Evolutionary conservation across 2,888 invertebrate genomes (phyloP), one percentile per base, ranked within the genome.

Genomic region (Caenorhabditis angaria): DNA sequence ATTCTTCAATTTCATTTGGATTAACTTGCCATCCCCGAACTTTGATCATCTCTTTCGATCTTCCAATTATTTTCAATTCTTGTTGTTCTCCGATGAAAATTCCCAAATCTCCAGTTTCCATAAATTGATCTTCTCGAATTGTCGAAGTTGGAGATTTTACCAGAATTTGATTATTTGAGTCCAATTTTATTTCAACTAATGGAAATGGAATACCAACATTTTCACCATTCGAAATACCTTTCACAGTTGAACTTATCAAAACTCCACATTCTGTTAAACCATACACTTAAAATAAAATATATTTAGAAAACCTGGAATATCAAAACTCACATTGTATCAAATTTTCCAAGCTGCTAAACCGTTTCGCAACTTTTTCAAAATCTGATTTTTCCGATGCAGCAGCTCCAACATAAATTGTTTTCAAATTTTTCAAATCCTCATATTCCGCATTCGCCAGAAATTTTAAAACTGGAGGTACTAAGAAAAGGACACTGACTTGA

Each of bases 241-340:
- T 54, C 12, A 65, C 56, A 24, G 80, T 80, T 68, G 79, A 79
- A 35, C 77, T 77, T 5, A 81, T 22, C 2, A 82, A 65, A 3
- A 79, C 67, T 6, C 84, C 84, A 32, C 78, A 82, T 70, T 84
- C 84, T 0, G 84, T 83, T 50, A 77, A 70, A 18, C 84, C 84
- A 69, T 80, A 84, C 28, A 84, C 84, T 84, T 55, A 61, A 79
- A 65, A 12, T n/a, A 10, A 2, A 1, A 41, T 20, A 24, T 2
- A 18, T 25, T 50, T 1, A 55, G 24, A 32, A 48, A 48, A n/a
- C 14, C 5, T 18, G 56, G 22, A n/a, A 29, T n/a, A 56, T 2
- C 8, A 18, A n/a, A 12, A 60, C 55, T 41, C 18, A 70, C 66
- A 61, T 51, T 69, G 67, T 54, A 65, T 74, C 35, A 75, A 25